These are phyloP conservation scores for Bombus ignitus DNA, from an alignment of 1,140 invertebrate genomes.

Conservation along the genomic window DNA sequence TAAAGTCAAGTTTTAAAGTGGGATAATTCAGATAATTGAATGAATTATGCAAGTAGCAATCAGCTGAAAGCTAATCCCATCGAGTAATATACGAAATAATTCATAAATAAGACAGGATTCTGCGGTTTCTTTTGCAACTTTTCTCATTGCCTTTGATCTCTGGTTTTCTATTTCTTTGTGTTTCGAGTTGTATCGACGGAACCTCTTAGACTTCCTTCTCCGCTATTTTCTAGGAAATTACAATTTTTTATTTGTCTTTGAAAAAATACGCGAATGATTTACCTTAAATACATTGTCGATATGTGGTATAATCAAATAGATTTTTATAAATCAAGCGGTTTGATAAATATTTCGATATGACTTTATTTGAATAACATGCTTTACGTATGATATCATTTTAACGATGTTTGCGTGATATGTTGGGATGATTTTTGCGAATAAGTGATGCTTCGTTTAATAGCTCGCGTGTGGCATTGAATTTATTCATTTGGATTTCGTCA, in stretches of 20 bases:
- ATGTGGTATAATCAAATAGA: background rate
- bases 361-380: too few relatives aligned
- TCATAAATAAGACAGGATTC: constrained; percentile 10
- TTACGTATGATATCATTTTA: too few relatives aligned
- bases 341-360: too few relatives aligned
- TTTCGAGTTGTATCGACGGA: too few relatives aligned
- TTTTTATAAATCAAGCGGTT: too few relatives aligned
- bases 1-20: background rate
- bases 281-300: background rate
- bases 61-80: constrained; percentile 7
- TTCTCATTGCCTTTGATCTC: too few relatives aligned
- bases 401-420: too few relatives aligned
- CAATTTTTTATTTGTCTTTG: background rate
- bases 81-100: background rate
- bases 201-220: background rate
- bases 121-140: background rate
- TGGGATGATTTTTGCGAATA: too few relatives aligned
- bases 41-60: constrained; percentile 21
- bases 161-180: too few relatives aligned
- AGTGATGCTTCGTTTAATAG: too few relatives aligned
- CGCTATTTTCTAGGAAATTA: background rate
- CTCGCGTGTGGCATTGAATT: too few relatives aligned
- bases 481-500: too few relatives aligned
- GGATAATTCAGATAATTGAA: constrained; percentile 4
- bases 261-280: background rate